Conservation (phyloP, 2,797 vertebrate genomes). For the Remorina albescens region DNA sequence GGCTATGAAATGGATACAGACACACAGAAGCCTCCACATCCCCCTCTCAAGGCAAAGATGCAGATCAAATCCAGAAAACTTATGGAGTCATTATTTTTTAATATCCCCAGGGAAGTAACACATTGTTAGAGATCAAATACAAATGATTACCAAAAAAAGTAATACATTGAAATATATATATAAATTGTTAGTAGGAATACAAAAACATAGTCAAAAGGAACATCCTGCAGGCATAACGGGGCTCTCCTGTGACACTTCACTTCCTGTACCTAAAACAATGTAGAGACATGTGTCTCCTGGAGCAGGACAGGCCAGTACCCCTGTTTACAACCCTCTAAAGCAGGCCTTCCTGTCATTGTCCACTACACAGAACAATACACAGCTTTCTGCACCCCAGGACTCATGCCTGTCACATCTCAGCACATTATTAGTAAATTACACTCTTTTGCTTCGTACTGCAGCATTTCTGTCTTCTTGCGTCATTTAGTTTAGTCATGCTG, state of each 20-base stretch:
- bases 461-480: slow-evolving; percentile 43
- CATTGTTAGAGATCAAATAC: neutral
- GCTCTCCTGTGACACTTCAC: slow-evolving; percentile 65
- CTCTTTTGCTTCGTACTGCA: slow-evolving; percentile 38
- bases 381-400: slow-evolving; percentile 35
- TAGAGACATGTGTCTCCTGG: slow-evolving; percentile 60
- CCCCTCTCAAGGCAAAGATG: neutral
- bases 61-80: neutral
- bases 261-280: slow-evolving; percentile 81
- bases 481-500: slow-evolving; percentile 63
- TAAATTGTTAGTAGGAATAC: slow-evolving; percentile 11
- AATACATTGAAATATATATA: neutral
- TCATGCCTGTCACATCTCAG: slow-evolving; percentile 17
- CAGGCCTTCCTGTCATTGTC: slow-evolving; percentile 83
- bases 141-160: slow-evolving; percentile 10
- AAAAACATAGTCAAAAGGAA: slow-evolving; percentile 37
- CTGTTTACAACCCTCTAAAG: slow-evolving; percentile 69
- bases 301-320: slow-evolving; percentile 49
- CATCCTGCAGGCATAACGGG: slow-evolving; percentile 66
- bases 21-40: neutral
- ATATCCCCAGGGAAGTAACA: neutral
- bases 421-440: slow-evolving; percentile 29
- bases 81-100: neutral
- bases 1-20: slow-evolving; percentile 1
- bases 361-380: slow-evolving; percentile 52